phyloP scores from a whole-genome alignment of 2,888 invertebrate genomes.

The Drosophila borealis region DNA sequence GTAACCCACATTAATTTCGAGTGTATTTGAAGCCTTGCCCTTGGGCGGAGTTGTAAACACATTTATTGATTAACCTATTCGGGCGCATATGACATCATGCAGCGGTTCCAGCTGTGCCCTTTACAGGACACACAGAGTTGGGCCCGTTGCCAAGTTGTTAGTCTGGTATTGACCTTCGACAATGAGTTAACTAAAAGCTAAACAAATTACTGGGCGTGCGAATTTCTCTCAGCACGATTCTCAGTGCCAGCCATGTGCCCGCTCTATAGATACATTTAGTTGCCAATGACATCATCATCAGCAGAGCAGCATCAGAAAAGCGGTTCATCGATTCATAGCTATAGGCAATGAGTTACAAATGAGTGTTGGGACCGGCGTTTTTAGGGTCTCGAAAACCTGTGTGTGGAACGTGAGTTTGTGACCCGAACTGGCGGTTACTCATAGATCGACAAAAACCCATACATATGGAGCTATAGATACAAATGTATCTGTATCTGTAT shows the following conservation, averaged over 20 bases:
- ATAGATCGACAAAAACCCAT: conserved; percentile 48
- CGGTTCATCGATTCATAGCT: conserved; percentile 57
- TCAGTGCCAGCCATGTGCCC: conserved; percentile 2
- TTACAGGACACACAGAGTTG: conserved; percentile 22
- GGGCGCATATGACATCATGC: conserved; percentile 57
- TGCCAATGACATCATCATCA: conserved; percentile 69
- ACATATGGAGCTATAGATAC: conserved; percentile 23
- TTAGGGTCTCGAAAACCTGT: conserved; percentile 54
- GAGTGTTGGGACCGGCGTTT: conserved; percentile 39
- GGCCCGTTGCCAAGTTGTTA: conserved; percentile 27
- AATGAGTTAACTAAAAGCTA: conserved; percentile 45
- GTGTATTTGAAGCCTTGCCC: conserved; percentile 38
- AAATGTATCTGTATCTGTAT: conserved; percentile 24
- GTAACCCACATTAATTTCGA: neutral
- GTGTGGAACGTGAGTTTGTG: conserved; percentile 71
- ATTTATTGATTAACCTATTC: conserved; percentile 63
- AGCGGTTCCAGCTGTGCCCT: conserved; percentile 23
- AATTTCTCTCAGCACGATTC: conserved; percentile 35
- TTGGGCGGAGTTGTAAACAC: conserved; percentile 17
- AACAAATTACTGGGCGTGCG: conserved; percentile 50
- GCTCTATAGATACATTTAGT: conserved; percentile 23
- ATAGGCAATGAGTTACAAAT: conserved; percentile 28
- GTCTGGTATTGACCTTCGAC: conserved; percentile 60
- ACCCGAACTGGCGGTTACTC: conserved; percentile 53
- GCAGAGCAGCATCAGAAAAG: conserved; percentile 27